Evolutionary conservation across 2,113 vertebrate species (phyloP).

Genomic region (Heterocephalus glaber): DNA sequence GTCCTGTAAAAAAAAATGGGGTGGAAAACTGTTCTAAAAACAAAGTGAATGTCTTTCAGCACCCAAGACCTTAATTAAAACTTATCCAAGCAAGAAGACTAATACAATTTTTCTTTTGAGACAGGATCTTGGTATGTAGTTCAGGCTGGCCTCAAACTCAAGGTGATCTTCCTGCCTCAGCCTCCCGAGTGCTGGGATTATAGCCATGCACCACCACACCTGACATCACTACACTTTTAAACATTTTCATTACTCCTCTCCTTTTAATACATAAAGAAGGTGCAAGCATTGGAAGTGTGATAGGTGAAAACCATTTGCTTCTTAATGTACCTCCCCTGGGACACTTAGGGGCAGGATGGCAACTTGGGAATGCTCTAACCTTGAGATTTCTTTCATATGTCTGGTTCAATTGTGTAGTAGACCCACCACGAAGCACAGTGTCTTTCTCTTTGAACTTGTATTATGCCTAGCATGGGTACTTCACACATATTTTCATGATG

Average conservation of each 20-base stretch:
- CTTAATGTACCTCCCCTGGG: background rate
- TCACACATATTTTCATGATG: slow-evolving; percentile 49
- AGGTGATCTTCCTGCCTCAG: background rate
- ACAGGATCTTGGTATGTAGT: background rate
- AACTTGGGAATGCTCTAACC: slow-evolving; percentile 40
- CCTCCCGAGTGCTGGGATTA: background rate
- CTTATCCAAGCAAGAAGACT: slow-evolving; percentile 68
- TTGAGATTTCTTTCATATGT: slow-evolving; percentile 12
- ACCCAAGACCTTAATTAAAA: slow-evolving; percentile 76
- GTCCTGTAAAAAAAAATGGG: slow-evolving; percentile 76
- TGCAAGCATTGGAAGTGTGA: background rate
- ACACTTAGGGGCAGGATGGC: background rate
- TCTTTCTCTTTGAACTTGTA: slow-evolving; percentile 55
- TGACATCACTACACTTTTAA: slow-evolving; percentile 47
- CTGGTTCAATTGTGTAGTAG: slow-evolving; percentile 54
- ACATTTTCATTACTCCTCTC: slow-evolving; percentile 56
- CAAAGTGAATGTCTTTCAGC: slow-evolving; percentile 73
- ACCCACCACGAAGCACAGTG: slow-evolving; percentile 15
- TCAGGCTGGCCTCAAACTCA: background rate
- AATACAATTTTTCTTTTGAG: slow-evolving; percentile 54
- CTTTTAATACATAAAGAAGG: slow-evolving; percentile 5
- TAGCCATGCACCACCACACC: background rate
- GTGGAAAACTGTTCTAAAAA: slow-evolving; percentile 81
- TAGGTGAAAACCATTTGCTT: slow-evolving; percentile 41
- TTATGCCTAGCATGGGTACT: slow-evolving; percentile 43